Conservation (phyloP, 2,888 invertebrate genomes). For the Ophion ellenae region DNA sequence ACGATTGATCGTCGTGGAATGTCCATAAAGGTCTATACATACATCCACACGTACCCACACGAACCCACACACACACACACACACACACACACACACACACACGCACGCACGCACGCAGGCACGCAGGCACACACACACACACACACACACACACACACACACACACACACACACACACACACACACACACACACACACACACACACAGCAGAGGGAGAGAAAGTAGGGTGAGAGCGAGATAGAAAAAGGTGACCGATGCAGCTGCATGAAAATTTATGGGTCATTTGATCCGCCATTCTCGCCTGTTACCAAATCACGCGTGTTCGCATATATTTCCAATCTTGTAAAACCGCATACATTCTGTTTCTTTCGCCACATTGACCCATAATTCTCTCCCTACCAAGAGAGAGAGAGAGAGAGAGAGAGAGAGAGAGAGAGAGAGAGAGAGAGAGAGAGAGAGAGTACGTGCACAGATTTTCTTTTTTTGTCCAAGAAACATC, state of each 20-base stretch:
- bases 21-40: background rate
- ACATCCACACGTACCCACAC: background rate
- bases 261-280: constrained; percentile 55
- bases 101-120: too few relatives aligned
- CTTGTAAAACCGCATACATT: background rate
- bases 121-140: background rate
- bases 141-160: background rate
- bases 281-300: constrained; percentile 41
- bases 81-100: background rate
- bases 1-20: constrained; percentile 30
- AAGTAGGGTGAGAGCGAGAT: background rate
- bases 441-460: too few relatives aligned
- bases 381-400: background rate
- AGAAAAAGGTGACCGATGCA: constrained; percentile 53
- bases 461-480: background rate
- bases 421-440: too few relatives aligned
- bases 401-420: too few relatives aligned
- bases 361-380: constrained; percentile 20
- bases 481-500: constrained; percentile 30
- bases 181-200: background rate
- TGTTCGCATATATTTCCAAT: constrained; percentile 35
- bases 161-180: background rate
- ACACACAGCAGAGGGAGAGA: background rate
- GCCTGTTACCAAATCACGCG: constrained; percentile 27
- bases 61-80: background rate